phyloP scores from a whole-genome alignment of 1,140 invertebrate genomes.

The Ylistrum balloti region DNA sequence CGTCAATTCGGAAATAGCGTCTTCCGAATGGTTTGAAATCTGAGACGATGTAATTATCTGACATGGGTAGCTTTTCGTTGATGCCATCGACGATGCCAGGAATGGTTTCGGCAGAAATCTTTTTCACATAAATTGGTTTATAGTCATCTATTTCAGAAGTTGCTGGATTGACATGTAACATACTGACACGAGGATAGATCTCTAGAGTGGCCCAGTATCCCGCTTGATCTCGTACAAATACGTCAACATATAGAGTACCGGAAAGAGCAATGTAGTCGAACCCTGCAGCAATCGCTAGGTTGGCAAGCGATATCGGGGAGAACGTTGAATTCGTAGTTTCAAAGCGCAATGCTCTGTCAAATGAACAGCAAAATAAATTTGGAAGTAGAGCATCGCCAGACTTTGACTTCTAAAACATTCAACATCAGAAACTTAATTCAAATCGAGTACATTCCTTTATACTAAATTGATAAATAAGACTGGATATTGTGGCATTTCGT shows the following conservation, averaged over 20 bases:
- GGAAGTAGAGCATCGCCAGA: too few species aligned
- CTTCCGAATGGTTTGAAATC: constrained; percentile 53
- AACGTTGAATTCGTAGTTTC: neutral
- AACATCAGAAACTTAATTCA: too few species aligned
- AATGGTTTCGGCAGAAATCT: neutral
- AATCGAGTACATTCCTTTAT: too few species aligned
- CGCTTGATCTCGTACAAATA: constrained; percentile 56
- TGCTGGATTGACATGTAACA: neutral
- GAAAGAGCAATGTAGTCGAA: constrained; percentile 59
- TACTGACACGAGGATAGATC: constrained; percentile 37
- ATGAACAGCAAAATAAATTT: neutral
- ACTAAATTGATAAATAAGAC: too few species aligned
- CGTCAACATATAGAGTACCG: constrained; percentile 25
- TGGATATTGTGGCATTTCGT: too few species aligned
- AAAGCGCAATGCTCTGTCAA: neutral
- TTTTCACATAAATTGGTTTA: neutral
- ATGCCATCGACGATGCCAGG: constrained; percentile 57
- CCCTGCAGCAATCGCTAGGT: constrained; percentile 57
- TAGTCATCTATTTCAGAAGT: neutral
- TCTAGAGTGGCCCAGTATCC: constrained; percentile 47
- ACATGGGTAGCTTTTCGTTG: constrained; percentile 51
- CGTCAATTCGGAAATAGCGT: constrained; percentile 63
- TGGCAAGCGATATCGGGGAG: constrained; percentile 30
- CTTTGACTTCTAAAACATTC: too few species aligned
- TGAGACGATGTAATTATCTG: constrained; percentile 56